Percentiles rank a stretch among this genome's conserved stretches.
Evolutionary conservation across 2,113 vertebrate species (phyloP).

Genomic region (Syrrhaptes paradoxus): DNA sequence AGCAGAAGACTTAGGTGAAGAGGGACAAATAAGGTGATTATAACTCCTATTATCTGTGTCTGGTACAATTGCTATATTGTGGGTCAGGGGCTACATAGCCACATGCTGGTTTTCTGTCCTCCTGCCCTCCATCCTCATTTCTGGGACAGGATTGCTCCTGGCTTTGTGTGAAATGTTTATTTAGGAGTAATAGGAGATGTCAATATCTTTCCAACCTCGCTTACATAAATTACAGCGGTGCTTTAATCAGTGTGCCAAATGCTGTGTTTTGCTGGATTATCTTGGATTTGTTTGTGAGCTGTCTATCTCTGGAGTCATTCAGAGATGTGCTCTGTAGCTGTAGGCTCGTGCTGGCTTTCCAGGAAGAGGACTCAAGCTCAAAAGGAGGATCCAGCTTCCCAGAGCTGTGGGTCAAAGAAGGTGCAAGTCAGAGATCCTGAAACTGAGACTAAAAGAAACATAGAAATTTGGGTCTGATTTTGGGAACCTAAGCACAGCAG

Average conservation of each 20-base stretch:
- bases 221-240: neutral
- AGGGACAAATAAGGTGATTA: neutral
- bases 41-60: neutral
- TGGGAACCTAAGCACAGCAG: neutral
- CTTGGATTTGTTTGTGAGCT: neutral
- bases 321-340: neutral
- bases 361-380: accelerated
- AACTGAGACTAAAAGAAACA: neutral
- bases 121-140: neutral
- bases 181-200: neutral
- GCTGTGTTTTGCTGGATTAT: neutral
- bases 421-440: neutral
- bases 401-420: neutral
- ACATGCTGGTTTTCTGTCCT: neutral
- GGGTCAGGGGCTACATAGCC: neutral
- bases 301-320: neutral
- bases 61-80: neutral
- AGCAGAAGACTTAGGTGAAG: neutral
- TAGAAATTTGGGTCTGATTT: neutral
- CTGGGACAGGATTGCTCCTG: neutral
- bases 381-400: neutral
- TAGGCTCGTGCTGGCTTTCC: neutral
- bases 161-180: neutral
- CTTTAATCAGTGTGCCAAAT: neutral
- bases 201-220: neutral